Conservation (phyloP, 1,140 invertebrate genomes). For the Papilio helenus region DNA sequence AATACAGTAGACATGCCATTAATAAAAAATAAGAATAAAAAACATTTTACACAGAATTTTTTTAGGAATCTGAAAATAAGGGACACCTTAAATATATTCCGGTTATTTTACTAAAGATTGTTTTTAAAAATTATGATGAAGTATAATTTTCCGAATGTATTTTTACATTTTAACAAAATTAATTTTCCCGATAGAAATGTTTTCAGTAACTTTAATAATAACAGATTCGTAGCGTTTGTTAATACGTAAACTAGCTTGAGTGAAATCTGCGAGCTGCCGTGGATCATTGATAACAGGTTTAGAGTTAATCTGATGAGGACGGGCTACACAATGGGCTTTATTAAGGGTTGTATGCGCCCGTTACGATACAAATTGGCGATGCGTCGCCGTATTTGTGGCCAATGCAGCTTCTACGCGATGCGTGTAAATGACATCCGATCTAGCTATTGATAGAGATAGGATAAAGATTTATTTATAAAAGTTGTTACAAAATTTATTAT, state of each 20-base stretch:
- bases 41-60: not conserved
- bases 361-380: constrained; percentile 66
- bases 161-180: too few relatives aligned
- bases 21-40: too few relatives aligned
- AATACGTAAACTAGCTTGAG: constrained; percentile 40
- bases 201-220: not conserved
- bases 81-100: not conserved
- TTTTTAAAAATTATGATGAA: too few relatives aligned
- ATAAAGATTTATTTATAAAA: too few relatives aligned
- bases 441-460: not conserved
- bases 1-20: too few relatives aligned
- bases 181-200: not conserved
- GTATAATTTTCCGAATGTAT: too few relatives aligned
- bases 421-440: not conserved
- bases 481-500: too few relatives aligned
- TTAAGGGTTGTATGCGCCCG: constrained; percentile 65
- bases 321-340: constrained; percentile 69
- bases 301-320: constrained; percentile 61
- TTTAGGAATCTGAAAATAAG: not conserved
- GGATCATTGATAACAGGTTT: constrained; percentile 8
- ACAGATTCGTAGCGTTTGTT: not conserved
- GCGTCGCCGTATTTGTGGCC: constrained; percentile 47
- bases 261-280: constrained; percentile 36
- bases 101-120: not conserved
- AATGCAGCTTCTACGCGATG: not conserved